Evolutionary conservation across 2,888 invertebrate species (phyloP), one percentile per base, ranked within the genome.

Genomic region (Platycheirus albimanus): DNA sequence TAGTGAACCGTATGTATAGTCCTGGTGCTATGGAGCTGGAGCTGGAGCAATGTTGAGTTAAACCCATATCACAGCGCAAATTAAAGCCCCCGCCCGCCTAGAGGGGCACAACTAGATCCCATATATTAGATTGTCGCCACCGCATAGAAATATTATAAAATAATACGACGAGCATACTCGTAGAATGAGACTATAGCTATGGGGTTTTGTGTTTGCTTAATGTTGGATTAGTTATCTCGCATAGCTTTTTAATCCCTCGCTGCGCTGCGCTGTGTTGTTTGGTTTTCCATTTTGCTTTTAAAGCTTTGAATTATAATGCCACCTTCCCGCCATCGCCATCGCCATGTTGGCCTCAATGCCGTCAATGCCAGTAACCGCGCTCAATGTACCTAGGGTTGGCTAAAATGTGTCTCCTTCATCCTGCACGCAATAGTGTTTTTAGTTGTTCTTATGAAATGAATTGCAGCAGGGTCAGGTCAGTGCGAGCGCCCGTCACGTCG

Each of bases 171-270:
- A 4, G 8, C n/a, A n/a, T n/a, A n/a, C n/a, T n/a, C n/a, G n/a
- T n/a, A n/a, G n/a, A n/a, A n/a, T n/a, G n/a, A n/a, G n/a, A n/a
- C n/a, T n/a, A n/a, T n/a, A n/a, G n/a, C n/a, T n/a, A n/a, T n/a
- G 30, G 30, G 47, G 13, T 20, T 47, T 38, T 38, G 20, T 54
- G 63, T 70, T 77, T 54, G 47, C 15, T 70, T 76, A 63, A 41
- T 41, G 41, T 49, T 54, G 69, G 54, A 54, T 76, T 70, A 76
- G 69, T 76, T 76, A 76, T 64, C 76, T 69, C 13, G 63, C 30
- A 64, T 77, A 61, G 54, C 28, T 70, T 70, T 76, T 76, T 63
- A 76, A 76, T 70, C 70, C 52, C 28, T 28, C 15, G 24, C 11
- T 49, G 43, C 24, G 17, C 8, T 24, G 15, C 15, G 24, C 7